Conservation (phyloP, 2,888 invertebrate genomes). For the Cataglyphis livida region DNA sequence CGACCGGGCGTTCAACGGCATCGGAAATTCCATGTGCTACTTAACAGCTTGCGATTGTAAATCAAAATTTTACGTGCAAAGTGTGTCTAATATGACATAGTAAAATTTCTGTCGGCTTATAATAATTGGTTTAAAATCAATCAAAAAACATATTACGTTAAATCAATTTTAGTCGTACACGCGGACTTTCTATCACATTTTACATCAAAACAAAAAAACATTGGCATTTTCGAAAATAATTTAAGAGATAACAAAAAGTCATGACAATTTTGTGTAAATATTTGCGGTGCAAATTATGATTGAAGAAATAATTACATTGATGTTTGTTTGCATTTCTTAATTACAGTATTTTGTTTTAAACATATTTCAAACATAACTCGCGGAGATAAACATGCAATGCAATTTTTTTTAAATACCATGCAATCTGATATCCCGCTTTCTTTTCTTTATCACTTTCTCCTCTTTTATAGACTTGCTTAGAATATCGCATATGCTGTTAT, state of each 20-base stretch:
- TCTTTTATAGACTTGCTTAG: slow-evolving; percentile 50
- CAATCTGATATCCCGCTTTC: slow-evolving; percentile 49
- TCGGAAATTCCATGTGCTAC: slow-evolving; percentile 16
- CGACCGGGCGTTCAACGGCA: neutral
- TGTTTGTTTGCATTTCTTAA: slow-evolving; percentile 59
- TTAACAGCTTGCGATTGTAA: slow-evolving; percentile 26
- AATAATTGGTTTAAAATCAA: slow-evolving; percentile 4
- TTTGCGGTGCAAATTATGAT: slow-evolving; percentile 34
- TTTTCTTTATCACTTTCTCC: slow-evolving; percentile 68
- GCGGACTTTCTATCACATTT: slow-evolving; percentile 44
- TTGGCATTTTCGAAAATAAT: slow-evolving; percentile 43
- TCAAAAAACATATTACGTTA: slow-evolving; percentile 1
- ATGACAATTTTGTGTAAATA: slow-evolving; percentile 21
- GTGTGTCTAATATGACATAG: neutral
- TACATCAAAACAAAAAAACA: slow-evolving; percentile 9
- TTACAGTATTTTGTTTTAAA: neutral
- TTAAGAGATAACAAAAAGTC: slow-evolving; percentile 7
- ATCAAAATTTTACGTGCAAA: slow-evolving; percentile 20
- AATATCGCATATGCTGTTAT: neutral
- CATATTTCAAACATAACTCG: slow-evolving; percentile 23
- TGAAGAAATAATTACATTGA: slow-evolving; percentile 28
- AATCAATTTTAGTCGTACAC: slow-evolving; percentile 22
- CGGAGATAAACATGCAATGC: slow-evolving; percentile 17
- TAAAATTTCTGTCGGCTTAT: slow-evolving; percentile 10
- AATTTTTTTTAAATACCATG: slow-evolving; percentile 49